Conservation (phyloP, 2,113 vertebrate species). For the western clawed frog (Xenopus tropicalis) region UCB_Xtro_10.0 CM004445.2:54414501-54415000, state of each 20-base stretch:
- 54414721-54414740: constrained; percentile 52
- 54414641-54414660: constrained; percentile 92
- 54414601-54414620: constrained; percentile 86
- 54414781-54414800: too few species aligned
- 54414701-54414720: constrained; percentile 97
- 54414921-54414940: too few species aligned
- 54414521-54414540: constrained; percentile 25
- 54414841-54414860: too few species aligned
- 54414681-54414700: constrained; percentile 96
- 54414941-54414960: too few species aligned
- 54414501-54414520: not conserved
- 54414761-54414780: not conserved
- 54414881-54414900: too few species aligned
- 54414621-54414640: constrained; percentile 88
- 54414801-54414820: too few species aligned
- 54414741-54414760: not conserved
- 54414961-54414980: too few species aligned
- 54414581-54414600: constrained; percentile 83
- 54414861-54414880: too few species aligned
- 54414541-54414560: constrained; percentile 85
- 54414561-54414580: constrained; percentile 72
- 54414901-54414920: too few species aligned
- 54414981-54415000: too few species aligned
- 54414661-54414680: constrained; percentile 90
- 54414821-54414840: too few species aligned